Conservation (phyloP, 2,888 invertebrate genomes). For the Hecatera dysodea region DNA sequence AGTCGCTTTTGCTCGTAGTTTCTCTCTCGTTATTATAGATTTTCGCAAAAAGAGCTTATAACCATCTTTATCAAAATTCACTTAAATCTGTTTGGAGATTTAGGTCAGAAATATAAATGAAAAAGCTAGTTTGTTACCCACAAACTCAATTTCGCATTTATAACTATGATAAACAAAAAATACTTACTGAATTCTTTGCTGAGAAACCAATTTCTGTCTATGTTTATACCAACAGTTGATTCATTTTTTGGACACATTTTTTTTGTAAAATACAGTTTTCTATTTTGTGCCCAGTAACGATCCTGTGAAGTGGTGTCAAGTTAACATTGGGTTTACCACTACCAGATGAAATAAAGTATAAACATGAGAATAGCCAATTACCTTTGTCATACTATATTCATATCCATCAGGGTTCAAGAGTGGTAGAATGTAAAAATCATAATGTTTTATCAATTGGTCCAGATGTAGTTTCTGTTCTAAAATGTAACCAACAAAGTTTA, state of each 20-base stretch:
- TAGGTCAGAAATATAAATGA: too few species aligned
- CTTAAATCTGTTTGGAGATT: too few species aligned
- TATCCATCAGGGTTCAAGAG: constrained; percentile 87
- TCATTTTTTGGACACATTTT: constrained; percentile 68
- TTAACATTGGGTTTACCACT: background rate
- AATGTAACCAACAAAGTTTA: constrained; percentile 74
- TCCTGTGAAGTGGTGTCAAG: constrained; percentile 71
- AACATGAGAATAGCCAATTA: constrained; percentile 55
- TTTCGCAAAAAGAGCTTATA: too few species aligned
- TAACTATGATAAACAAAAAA: background rate
- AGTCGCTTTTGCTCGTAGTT: background rate
- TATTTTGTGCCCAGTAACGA: constrained; percentile 82
- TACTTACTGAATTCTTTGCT: constrained; percentile 53
- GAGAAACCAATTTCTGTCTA: constrained; percentile 83
- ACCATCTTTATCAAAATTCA: too few species aligned
- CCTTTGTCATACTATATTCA: constrained; percentile 75
- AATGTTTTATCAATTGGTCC: constrained; percentile 68
- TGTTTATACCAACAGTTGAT: constrained; percentile 77
- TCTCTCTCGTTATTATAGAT: too few species aligned
- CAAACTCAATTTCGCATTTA: too few species aligned
- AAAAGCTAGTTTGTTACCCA: too few species aligned
- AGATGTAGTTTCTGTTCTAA: constrained; percentile 64
- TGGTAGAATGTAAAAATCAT: constrained; percentile 83
- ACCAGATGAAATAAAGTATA: background rate
- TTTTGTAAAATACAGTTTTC: constrained; percentile 73